phyloP scores from a whole-genome alignment of 2,113 vertebrate species.

The Platanista minor region DNA sequence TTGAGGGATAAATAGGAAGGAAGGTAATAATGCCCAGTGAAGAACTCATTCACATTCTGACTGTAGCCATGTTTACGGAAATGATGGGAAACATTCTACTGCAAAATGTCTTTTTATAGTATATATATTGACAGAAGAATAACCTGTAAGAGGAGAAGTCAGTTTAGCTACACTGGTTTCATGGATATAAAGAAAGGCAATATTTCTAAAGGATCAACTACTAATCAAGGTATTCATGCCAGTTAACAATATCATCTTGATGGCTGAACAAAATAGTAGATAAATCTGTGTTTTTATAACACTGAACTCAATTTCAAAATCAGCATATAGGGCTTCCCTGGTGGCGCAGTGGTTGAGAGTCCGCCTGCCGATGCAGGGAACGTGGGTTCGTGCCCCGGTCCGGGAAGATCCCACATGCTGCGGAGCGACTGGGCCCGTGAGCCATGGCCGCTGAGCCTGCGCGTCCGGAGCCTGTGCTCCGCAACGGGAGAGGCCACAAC shows the following conservation, averaged over 20 bases:
- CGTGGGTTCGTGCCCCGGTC: too few relatives aligned
- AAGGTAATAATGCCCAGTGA: not conserved
- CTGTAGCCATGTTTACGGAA: not conserved
- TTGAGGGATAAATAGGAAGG: not conserved
- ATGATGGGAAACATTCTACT: not conserved
- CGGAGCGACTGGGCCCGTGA: too few relatives aligned
- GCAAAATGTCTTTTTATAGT: conserved; percentile 3
- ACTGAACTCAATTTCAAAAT: not conserved
- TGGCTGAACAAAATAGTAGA: not conserved
- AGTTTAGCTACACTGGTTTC: not conserved
- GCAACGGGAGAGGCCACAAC: too few relatives aligned
- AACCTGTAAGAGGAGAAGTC: not conserved
- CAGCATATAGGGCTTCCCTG: too few relatives aligned
- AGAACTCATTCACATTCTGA: not conserved
- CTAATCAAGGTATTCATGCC: not conserved
- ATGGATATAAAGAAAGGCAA: not conserved
- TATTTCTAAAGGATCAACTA: conserved; percentile 2
- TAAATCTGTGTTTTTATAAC: not conserved
- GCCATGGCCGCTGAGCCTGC: too few relatives aligned
- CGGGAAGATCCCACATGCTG: too few relatives aligned
- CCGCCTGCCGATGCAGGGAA: too few relatives aligned
- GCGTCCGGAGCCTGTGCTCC: too few relatives aligned
- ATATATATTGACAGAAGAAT: not conserved
- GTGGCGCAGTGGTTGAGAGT: too few relatives aligned
- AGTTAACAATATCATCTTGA: not conserved